A percentile compares a stretch with the other conserved stretches of the same genome.
Conservation (phyloP, 1,140 invertebrate species). For the Zaprionus ghesquierei region DNA sequence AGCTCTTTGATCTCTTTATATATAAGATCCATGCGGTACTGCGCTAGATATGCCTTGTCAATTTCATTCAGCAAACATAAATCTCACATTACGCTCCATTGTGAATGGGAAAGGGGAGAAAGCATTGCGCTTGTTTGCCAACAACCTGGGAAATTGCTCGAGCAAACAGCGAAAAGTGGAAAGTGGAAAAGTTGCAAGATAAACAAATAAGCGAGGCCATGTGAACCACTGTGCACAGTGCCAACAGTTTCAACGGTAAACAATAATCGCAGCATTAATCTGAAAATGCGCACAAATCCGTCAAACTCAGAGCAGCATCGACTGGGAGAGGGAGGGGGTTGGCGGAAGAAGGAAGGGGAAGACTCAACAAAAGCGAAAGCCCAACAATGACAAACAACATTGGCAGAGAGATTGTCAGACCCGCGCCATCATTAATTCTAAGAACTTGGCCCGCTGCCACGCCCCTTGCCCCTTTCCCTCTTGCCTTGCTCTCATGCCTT, state of each 20-base stretch:
- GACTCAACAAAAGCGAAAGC: conserved; percentile 38
- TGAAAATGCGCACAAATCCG: conserved; percentile 79
- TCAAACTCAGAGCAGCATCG: conserved; percentile 62
- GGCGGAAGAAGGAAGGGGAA: background rate
- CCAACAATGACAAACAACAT: conserved; percentile 47
- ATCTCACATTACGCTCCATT: background rate
- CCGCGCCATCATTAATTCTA: conserved; percentile 68
- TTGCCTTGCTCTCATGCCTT: background rate
- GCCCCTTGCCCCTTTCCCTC: conserved; percentile 8
- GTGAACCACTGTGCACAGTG: conserved; percentile 56
- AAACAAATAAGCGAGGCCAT: conserved; percentile 22
- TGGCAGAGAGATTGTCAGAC: conserved; percentile 53
- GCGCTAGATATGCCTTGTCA: background rate
- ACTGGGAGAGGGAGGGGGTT: background rate
- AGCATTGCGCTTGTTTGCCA: background rate
- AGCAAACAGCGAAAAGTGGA: conserved; percentile 9
- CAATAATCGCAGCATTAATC: conserved; percentile 80
- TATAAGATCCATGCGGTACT: background rate
- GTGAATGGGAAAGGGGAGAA: background rate
- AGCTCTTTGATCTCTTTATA: too few species aligned
- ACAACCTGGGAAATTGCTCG: conserved; percentile 5
- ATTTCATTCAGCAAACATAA: background rate
- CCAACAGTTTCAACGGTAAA: conserved; percentile 56
- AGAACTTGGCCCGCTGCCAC: conserved; percentile 39
- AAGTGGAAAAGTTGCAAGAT: conserved; percentile 8